Percentiles rank a stretch among this genome's conserved stretches.
Conservation (phyloP, 2,113 vertebrate genomes). For the Dicerorhinus sumatrensis region DNA sequence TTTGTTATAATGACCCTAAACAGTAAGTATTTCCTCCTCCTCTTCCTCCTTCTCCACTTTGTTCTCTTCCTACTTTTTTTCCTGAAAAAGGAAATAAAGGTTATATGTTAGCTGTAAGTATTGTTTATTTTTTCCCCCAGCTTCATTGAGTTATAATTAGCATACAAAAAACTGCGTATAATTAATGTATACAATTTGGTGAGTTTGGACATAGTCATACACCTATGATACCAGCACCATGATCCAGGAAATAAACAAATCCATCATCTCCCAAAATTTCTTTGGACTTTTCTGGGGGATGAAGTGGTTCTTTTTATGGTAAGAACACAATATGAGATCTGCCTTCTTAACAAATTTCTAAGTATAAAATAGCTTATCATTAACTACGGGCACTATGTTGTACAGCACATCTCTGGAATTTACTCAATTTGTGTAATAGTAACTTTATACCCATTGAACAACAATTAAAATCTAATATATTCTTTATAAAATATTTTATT, state of each 20-base stretch:
- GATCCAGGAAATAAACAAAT: neutral
- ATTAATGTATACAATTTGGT: neutral
- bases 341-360: neutral
- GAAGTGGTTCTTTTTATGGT: neutral
- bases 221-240: neutral
- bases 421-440: neutral
- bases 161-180: neutral
- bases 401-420: neutral
- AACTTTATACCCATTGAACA: neutral
- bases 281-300: neutral
- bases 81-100: neutral
- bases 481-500: neutral
- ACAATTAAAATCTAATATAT: neutral
- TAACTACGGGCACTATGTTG: neutral
- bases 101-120: neutral
- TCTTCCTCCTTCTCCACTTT: neutral
- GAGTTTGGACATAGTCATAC: neutral
- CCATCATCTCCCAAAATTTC: neutral
- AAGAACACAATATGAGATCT: neutral
- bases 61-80: neutral
- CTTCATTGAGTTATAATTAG: neutral
- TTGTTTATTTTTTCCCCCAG: neutral
- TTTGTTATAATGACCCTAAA: neutral
- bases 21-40: neutral
- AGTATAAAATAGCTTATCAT: neutral